phyloP scores from a whole-genome alignment of 2,888 invertebrate species.

The Troilus luridus region DNA sequence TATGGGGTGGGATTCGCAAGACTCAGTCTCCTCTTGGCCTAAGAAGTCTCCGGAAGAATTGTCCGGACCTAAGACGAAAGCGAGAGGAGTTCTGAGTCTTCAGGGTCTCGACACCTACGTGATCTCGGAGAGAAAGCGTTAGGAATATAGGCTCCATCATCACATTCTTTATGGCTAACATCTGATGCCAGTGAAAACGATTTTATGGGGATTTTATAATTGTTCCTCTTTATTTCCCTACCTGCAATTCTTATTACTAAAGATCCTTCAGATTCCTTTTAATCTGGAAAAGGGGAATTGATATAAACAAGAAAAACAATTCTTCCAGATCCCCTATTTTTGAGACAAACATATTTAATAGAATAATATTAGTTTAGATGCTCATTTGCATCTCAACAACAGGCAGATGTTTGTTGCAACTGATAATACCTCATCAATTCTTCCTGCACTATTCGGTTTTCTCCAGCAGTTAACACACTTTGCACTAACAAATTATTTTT shows the following conservation, averaged over 20 bases:
- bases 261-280: no score
- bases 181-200: background rate
- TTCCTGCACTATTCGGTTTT: no score
- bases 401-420: background rate
- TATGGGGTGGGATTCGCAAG: background rate
- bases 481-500: no score
- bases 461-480: no score
- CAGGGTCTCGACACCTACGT: background rate
- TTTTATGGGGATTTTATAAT: background rate
- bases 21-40: background rate
- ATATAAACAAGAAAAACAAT: no score
- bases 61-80: background rate
- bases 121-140: background rate
- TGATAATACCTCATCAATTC: background rate
- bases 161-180: background rate
- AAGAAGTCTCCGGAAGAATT: background rate
- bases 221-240: background rate
- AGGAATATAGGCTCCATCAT: background rate
- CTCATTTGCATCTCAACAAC: no score
- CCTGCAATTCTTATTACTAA: no score
- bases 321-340: no score
- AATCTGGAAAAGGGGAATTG: no score
- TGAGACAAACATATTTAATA: no score
- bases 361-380: no score
- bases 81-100: background rate